These are phyloP conservation scores for Hippocampus zosterae DNA, from an alignment of 2,113 vertebrate species.

Conservation along the genomic window DNA sequence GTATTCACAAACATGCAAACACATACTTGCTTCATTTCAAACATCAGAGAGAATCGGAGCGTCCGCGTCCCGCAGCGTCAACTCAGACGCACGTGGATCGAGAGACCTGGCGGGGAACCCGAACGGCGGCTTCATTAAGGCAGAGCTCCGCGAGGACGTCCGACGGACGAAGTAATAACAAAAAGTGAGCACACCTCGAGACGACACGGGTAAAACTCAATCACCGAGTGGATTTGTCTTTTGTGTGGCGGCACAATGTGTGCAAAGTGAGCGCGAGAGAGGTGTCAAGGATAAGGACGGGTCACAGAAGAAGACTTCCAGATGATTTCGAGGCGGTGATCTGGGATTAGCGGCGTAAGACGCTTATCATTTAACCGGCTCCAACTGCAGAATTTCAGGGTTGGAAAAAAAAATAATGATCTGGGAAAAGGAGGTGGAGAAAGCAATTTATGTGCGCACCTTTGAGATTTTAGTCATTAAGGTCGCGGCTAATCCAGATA, in stretches of 20 bases:
- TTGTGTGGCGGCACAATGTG: background rate
- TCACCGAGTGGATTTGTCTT: background rate
- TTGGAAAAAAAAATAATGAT: slow-evolving; percentile 3
- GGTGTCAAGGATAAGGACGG: slow-evolving; percentile 2
- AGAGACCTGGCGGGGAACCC: slow-evolving; percentile 25
- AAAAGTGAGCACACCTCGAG: background rate
- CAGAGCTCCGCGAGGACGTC: slow-evolving; percentile 45
- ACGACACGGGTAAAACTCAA: background rate
- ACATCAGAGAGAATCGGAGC: background rate
- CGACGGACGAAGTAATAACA: slow-evolving; percentile 6
- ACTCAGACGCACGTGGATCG: slow-evolving; percentile 13
- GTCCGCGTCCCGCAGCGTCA: slow-evolving; percentile 19
- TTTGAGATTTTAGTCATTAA: background rate
- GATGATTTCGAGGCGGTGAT: slow-evolving; percentile 9
- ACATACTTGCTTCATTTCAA: background rate
- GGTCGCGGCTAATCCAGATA: background rate
- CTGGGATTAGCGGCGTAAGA: slow-evolving; percentile 25
- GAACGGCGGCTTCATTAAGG: slow-evolving; percentile 55
- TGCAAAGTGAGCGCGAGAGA: background rate
- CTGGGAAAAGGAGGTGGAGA: slow-evolving; percentile 1
- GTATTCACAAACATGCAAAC: background rate
- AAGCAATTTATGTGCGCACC: slow-evolving; percentile 12
- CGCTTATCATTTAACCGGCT: slow-evolving; percentile 11
- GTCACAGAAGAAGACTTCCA: slow-evolving; percentile 1
- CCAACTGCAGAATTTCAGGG: slow-evolving; percentile 7